Evolutionary conservation across 2,888 invertebrate genomes (phyloP), one percentile per base, ranked within the genome.

Genomic region (Thysanoteuthis rhombus): DNA sequence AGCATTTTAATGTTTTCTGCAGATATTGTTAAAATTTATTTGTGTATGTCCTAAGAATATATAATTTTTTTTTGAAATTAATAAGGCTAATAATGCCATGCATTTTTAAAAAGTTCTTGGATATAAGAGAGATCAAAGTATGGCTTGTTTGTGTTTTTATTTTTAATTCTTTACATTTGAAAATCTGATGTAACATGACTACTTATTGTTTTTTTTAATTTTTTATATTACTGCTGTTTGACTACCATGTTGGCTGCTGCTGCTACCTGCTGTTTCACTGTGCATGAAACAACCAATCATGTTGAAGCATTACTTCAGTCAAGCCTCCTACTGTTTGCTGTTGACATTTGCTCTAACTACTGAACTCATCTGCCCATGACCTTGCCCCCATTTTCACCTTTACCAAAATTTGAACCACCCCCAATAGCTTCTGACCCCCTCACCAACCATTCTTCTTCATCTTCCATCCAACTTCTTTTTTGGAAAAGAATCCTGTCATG

Each of bases 271-370:
- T 75, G 75, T 75, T 75, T 75, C 75, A 75, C 75, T 75, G 75
- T 75, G 75, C 75, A 75, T 75, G 75, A 75, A 75, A 75, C 75
- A 75, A 75, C 75, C 75, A 92, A 92, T 92, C 45, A 92, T 39
- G 19, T 39, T 92, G 45, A 92, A 40, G 42, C 45, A 92, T 45
- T 92, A n/a, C 92, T 52, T 52, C 25, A 22, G 52, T 52, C 52
- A 52, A 52, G 52, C 25, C 52, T 52, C 52, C 52, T 52, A 52
- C 52, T 52, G 25, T 52, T 52, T 25, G 25, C 52, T 32, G 92
- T 40, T 92, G 92, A n/a, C 32, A 92, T n/a, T 32, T 92, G 92
- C 92, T 42, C 39, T 92, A 45, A 92, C 39, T 32, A 32, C 28
- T 42, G 40, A 92, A 45, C 92, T 39, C 92, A 39, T 92, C 10